Percentiles rank a stretch among this genome's conserved stretches.
Evolutionary conservation across 1,140 invertebrate genomes (phyloP).

Genomic region (Aphelinus atriplicis): DNA sequence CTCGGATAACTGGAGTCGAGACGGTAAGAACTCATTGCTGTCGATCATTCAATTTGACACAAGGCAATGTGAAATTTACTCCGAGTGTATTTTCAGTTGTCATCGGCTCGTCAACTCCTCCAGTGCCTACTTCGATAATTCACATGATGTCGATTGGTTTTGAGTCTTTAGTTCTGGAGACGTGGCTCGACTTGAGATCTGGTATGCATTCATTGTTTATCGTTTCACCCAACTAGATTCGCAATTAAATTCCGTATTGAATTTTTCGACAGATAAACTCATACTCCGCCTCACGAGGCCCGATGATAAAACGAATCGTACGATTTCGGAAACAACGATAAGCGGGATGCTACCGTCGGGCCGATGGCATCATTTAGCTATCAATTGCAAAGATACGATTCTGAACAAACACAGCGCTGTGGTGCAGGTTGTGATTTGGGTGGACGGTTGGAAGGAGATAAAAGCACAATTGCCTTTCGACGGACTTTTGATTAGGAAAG

Average conservation of each 20-base stretch:
- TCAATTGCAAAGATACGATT: conserved; percentile 71
- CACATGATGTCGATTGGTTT: conserved; percentile 70
- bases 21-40: conserved; percentile 49
- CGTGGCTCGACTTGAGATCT: conserved; percentile 65
- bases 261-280: conserved; percentile 62
- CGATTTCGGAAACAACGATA: conserved; percentile 68
- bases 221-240: too few species aligned
- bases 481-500: conserved; percentile 64
- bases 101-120: conserved; percentile 57
- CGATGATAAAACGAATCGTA: conserved; percentile 67
- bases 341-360: conserved; percentile 64
- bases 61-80: too few species aligned
- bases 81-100: conserved; percentile 46
- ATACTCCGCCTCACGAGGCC: conserved; percentile 68
- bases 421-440: conserved; percentile 68
- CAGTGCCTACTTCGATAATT: conserved; percentile 60
- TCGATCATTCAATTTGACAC: background rate
- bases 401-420: conserved; percentile 68
- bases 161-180: conserved; percentile 67
- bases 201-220: conserved; percentile 49
- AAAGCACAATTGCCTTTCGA: conserved; percentile 64
- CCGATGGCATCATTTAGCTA: conserved; percentile 71
- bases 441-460: conserved; percentile 67
- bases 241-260: too few species aligned
- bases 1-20: conserved; percentile 63